These are phyloP conservation scores for Zosterops japonicus DNA, from an alignment of 2,113 vertebrate genomes.

Conservation along the genomic window DNA sequence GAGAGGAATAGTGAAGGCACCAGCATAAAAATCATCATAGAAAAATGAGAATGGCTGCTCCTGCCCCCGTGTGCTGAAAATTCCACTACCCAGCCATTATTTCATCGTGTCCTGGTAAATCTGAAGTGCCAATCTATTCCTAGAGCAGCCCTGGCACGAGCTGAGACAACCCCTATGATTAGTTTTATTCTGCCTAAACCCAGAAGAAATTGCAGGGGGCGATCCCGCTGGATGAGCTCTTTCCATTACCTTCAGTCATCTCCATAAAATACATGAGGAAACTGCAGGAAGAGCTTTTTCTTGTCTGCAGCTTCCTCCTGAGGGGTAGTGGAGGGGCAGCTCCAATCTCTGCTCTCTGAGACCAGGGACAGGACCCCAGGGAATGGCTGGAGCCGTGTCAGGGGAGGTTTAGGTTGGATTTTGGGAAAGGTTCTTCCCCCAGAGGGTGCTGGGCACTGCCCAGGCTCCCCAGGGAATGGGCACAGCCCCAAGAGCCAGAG, in stretches of 20 bases:
- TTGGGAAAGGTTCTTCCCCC: neutral
- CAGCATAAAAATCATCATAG: neutral
- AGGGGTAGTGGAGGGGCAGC: neutral
- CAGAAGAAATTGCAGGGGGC: neutral
- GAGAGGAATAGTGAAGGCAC: neutral
- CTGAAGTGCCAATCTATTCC: neutral
- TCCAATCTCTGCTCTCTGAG: neutral
- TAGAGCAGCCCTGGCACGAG: neutral
- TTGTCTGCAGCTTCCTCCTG: neutral
- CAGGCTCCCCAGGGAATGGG: neutral
- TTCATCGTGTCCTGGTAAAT: neutral
- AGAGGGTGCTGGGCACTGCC: neutral
- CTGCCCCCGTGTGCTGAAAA: neutral
- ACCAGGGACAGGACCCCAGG: too few relatives aligned
- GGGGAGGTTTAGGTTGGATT: accelerated
- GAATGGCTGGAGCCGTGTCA: neutral
- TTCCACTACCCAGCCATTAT: neutral
- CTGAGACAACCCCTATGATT: neutral
- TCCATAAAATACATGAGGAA: neutral
- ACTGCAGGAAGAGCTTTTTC: neutral
- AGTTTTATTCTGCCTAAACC: neutral
- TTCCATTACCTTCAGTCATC: neutral
- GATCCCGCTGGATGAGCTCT: neutral
- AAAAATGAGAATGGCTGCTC: neutral
- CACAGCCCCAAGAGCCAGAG: neutral